These are phyloP conservation scores for Erythrolamprus reginae DNA, from an alignment of 2,113 vertebrate species.

Conservation along the genomic window DNA sequence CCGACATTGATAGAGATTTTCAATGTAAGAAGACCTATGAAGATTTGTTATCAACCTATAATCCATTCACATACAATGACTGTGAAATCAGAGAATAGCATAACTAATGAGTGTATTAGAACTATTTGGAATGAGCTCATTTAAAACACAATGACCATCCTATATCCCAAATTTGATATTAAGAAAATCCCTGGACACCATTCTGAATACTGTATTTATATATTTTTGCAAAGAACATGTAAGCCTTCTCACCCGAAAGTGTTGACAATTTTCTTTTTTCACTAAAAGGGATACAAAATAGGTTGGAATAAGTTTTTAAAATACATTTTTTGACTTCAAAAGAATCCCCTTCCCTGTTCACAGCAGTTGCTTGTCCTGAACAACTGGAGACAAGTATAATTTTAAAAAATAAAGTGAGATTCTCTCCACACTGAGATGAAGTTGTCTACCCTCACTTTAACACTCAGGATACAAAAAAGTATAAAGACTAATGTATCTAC, in stretches of 20 bases:
- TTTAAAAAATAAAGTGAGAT: background rate
- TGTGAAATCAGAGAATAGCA: background rate
- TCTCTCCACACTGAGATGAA: background rate
- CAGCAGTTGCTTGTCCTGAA: background rate
- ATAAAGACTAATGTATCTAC: background rate
- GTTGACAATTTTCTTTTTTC: too few relatives aligned
- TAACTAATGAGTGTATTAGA: background rate
- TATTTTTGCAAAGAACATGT: background rate
- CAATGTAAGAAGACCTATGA: background rate
- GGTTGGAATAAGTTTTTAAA: background rate
- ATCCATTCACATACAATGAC: background rate
- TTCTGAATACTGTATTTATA: background rate
- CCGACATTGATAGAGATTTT: background rate
- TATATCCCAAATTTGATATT: background rate
- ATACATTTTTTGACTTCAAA: background rate
- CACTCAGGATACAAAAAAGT: background rate
- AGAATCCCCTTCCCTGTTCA: background rate
- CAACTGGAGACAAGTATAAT: background rate
- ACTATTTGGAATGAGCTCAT: background rate
- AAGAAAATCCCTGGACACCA: background rate
- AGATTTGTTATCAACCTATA: background rate
- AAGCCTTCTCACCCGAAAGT: background rate
- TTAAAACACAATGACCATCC: background rate
- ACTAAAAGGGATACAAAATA: background rate
- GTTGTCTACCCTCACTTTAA: background rate